Base-by-base conservation (phyloP, 37 sponge, comb jelly and placozoan species). In the Agelas oroides region DNA sequence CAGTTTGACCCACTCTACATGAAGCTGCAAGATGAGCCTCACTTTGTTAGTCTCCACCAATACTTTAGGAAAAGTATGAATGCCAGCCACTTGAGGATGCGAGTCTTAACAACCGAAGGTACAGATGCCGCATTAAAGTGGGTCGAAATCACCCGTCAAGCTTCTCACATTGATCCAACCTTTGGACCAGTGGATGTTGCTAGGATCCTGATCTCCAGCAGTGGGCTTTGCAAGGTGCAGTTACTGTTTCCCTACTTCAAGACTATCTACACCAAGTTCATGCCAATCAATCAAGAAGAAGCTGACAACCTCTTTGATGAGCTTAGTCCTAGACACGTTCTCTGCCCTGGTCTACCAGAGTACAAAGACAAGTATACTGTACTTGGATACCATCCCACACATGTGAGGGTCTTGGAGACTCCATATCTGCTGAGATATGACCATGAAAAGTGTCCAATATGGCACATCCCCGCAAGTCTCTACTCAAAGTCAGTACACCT, bases 371-470 rank as follows among this genome's bases (percentile, higher is more conserved):
- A 79, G 68, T 53, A 34, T 16, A 28, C 53, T 20, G 31, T 55
- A 18, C 65, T 79, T 25, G 80, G 80, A 32, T 79, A 79, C 53
- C 80, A 79, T 31, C 55, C 67, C 6, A 40, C 40, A n/a, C 54
- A 66, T 54, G 68, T 79, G 0, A 53, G 80, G 0, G 40, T 79
- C 30, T 18, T 79, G 31, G 67, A 79, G 23, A 41, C 80, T 23
- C 31, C 52, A 1, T 33, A 52, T 19, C 38, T 79, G 54, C 33
- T 46, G 68, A 30, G 80, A 37, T 79, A 67, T 55, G 80, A 79
- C 57, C 80, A 79, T 68, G 80, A 79, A 31, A 61, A 65, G 5
- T 79, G 80, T 25, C 80, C 67, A 15, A 25, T 79, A 20, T 79
- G 80, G 80, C 67, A 79, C 68, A 53, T 79, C 40, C 80, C 80